Conservation (phyloP, 2,113 vertebrate genomes). For the Mormoops blainvillei region DNA sequence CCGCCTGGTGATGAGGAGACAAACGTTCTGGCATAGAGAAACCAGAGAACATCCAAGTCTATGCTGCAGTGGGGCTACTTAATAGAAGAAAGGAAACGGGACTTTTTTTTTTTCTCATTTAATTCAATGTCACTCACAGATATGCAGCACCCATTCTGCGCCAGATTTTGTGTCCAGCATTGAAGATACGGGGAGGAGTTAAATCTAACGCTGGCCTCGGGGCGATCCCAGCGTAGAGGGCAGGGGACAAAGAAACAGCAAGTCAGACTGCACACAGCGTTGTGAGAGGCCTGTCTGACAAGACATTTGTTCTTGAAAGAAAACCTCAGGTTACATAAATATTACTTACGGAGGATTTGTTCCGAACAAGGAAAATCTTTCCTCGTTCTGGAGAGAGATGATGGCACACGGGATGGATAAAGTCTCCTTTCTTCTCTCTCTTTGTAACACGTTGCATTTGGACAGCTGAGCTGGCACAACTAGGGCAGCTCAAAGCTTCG, state of each 20-base stretch:
- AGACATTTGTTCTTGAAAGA: neutral
- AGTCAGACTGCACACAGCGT: too few species aligned
- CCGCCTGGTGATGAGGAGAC: neutral
- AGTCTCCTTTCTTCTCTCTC: conserved; percentile 17
- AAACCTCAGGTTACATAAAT: conserved; percentile 11
- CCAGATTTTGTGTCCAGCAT: neutral
- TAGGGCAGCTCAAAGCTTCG: neutral
- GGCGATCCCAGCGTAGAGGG: neutral
- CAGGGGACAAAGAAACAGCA: neutral
- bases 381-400: neutral
- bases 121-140: neutral
- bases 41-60: neutral
- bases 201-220: neutral
- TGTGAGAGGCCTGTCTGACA: neutral
- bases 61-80: neutral
- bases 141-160: neutral
- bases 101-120: neutral
- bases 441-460: conserved; percentile 34
- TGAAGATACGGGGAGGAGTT: neutral
- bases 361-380: neutral
- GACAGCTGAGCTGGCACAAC: neutral
- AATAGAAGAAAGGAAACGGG: neutral
- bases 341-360: neutral
- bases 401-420: neutral
- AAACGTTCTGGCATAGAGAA: neutral